Evolutionary conservation across 2,888 invertebrate genomes (phyloP), one percentile per base, ranked within the genome.

Genomic region (Pyrocoelia pectoralis): DNA sequence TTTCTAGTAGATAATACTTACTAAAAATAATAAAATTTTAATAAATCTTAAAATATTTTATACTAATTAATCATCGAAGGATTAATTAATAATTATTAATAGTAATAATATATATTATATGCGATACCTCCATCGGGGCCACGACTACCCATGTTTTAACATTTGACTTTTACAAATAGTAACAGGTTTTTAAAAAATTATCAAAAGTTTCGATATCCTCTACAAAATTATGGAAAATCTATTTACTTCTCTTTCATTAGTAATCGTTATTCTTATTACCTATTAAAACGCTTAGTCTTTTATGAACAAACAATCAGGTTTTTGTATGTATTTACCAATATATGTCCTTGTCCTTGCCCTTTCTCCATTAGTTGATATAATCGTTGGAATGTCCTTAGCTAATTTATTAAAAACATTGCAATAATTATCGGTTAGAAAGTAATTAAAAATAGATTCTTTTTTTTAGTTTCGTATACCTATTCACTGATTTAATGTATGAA

Each of bases 271-370:
- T 24, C 3, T 24, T 24, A 24, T 24, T n/a, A n/a, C n/a, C n/a
- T n/a, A n/a, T n/a, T n/a, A n/a, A n/a, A 24, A 24, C 6, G 33
- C 33, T 33, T 33, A n/a, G 2, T n/a, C n/a, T 33, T 33, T 33
- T 33, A 33, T n/a, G 24, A 6, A 24, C 24, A 33, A 33, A 33
- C 33, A 33, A 33, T 2, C 33, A 33, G n/a, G 33, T 33, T 33
- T 33, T 33, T n/a, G n/a, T 33, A 33, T n/a, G 24, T 6, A n/a
- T 33, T 33, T n/a, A 33, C 33, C 33, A 33, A 33, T 33, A 33
- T n/a, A n/a, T 46, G 46, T 15, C 46, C 46, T 46, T 46, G 46
- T 46, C 46, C 46, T 46, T 46, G 46, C 46, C 46, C 46, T 46
- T 46, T 46, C 46, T 46, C 46, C 17, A 17, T 17, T 46, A 46